These are phyloP conservation scores for Struthio camelus DNA, from an alignment of 2,113 vertebrate species.

Conservation along the genomic window DNA sequence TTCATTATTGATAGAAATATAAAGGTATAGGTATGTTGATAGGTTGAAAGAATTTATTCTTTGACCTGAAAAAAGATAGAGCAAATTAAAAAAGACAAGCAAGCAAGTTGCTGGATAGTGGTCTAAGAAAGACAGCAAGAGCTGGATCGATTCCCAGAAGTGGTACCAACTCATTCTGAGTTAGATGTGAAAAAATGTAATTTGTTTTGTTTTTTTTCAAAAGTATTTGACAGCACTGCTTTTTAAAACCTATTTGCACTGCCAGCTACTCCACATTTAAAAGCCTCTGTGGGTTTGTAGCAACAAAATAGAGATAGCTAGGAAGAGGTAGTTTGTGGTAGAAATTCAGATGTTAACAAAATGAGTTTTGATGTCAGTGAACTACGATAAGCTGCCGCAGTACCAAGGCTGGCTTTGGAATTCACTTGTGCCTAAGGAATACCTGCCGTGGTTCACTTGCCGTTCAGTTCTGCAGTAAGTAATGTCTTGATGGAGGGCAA, in stretches of 20 bases:
- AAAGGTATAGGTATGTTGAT: background rate
- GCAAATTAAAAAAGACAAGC: background rate
- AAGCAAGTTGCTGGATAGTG: background rate
- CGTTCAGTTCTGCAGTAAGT: background rate
- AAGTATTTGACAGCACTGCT: background rate
- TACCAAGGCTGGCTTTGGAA: background rate
- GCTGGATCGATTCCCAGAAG: background rate
- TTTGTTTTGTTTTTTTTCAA: background rate
- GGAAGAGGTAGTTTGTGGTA: background rate
- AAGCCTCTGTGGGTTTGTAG: background rate
- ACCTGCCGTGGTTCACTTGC: background rate
- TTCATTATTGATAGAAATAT: background rate
- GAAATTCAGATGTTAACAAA: background rate
- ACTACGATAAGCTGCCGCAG: background rate
- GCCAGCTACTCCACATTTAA: background rate
- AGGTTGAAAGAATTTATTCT: background rate
- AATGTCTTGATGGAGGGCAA: background rate
- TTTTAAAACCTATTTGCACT: background rate
- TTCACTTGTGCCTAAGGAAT: background rate
- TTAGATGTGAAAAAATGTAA: background rate
- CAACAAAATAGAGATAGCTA: background rate
- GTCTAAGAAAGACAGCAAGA: background rate
- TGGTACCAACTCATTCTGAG: background rate
- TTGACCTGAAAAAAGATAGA: background rate
- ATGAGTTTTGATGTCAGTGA: accelerated